Base-by-base conservation (phyloP, 2,888 invertebrate genomes). In the Helleia helle region DNA sequence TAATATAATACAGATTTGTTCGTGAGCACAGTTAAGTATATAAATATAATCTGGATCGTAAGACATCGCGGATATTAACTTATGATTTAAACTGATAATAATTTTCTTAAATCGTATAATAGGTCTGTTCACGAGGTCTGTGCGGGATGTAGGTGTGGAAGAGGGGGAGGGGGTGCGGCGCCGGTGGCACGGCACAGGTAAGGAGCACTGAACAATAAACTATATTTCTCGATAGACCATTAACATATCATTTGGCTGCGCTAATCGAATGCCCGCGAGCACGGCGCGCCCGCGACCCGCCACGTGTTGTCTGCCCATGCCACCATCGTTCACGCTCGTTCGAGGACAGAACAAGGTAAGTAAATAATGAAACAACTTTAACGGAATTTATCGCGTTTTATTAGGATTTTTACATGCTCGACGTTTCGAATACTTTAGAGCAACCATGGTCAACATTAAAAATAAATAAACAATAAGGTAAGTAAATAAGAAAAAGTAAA, bases 241-340 rank as follows among this genome's bases (percentile, higher is more conserved):
- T 76, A 75, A 67, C 73, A 71, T 76, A 76, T 71, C 65, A 71
- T 71, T 75, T 68, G 56, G 59, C 54, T 55, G 58, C 62, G 60
- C 65, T 72, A 72, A 73, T 71, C 67, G 69, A 70, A 65, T 65
- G 64, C 60, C 75, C 66, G 55, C 60, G 55, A 62, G 64, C 59
- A 44, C 49, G 43, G 46, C 48, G 51, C 50, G 50, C 41, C 28
- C 2, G 14, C 36, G 7, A 5, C n/a, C 14, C 3, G 11, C 37
- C 37, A 38, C 37, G 37, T 38, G 37, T 26, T 38, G 34, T 15
- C 5, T 6, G 5, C 8, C 15, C 2, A 15, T 2, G 8, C 4
- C 6, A 6, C 15, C 25, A 39, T 22, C 5, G 7, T 31, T 30
- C 25, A 24, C 7, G 2, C n/a, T 17, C 7, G 7, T n/a, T 4